Percentiles rank a stretch among this genome's conserved stretches.
Evolutionary conservation across 2,888 invertebrate genomes (phyloP).

Genomic region (Microdon myrmicae): DNA sequence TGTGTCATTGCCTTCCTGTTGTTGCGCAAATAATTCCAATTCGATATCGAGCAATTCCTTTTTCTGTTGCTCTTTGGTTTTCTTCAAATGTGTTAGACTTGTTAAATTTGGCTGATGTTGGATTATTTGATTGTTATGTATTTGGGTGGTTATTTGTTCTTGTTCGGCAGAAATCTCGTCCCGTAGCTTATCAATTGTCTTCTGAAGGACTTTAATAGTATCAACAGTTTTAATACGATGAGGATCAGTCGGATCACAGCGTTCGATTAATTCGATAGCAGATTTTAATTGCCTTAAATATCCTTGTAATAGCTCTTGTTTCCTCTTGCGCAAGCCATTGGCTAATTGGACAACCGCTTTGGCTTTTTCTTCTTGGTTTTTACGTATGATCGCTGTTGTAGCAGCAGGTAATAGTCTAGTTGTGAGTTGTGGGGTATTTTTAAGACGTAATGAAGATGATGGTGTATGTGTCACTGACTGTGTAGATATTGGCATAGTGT

Average conservation of each 20-base stretch:
- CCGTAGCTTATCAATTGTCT: constrained; percentile 76
- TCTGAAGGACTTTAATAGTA: constrained; percentile 85
- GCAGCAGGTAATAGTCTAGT: constrained; percentile 73
- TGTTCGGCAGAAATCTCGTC: constrained; percentile 66
- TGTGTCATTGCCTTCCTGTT: constrained; percentile 87
- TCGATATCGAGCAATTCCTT: constrained; percentile 92
- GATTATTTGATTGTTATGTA: constrained; percentile 59
- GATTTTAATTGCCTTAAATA: constrained; percentile 89
- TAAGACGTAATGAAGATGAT: constrained; percentile 62
- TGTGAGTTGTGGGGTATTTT: constrained; percentile 65
- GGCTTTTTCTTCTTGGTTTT: constrained; percentile 79
- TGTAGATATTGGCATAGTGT: constrained; percentile 34
- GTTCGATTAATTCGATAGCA: constrained; percentile 83
- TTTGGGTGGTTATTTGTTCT: constrained; percentile 65
- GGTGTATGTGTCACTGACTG: constrained; percentile 55
- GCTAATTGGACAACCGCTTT: constrained; percentile 81
- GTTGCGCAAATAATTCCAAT: constrained; percentile 88
- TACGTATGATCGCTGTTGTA: constrained; percentile 76
- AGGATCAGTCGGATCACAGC: constrained; percentile 75
- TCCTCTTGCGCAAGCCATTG: constrained; percentile 83
- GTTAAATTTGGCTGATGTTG: constrained; percentile 50
- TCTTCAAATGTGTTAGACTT: constrained; percentile 69
- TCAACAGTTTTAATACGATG: constrained; percentile 80
- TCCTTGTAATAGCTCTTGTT: constrained; percentile 86
- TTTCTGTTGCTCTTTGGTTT: constrained; percentile 83